Evolutionary conservation across 2,888 invertebrate genomes (phyloP), one percentile per base, ranked within the genome.

Genomic region (Chymomyza amoena): DNA sequence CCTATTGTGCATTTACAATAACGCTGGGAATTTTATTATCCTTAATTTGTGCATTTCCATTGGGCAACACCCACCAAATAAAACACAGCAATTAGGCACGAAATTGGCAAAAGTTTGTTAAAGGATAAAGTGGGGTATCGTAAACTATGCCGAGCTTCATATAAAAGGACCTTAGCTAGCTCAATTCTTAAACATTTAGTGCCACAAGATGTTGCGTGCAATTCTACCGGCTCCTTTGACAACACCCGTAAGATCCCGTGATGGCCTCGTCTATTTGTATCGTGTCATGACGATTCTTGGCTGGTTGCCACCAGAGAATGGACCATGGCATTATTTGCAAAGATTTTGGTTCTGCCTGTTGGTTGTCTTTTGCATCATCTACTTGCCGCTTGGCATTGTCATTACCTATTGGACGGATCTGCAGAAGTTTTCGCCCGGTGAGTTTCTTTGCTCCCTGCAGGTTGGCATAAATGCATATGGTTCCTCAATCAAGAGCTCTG

Each of bases 391-490:
- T 25, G 70, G 60, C 6, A 71, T 80, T 32, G 67, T 69, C 16
- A 25, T 64, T 0, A 81, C 61, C 16, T 77, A 75, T 9, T n/a
- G 70, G n/a, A 59, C 73, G 6, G 16, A 69, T 2, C 68, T 75
- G 6, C 36, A 61, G 0, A 52, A 36, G 6, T 77, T 75, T 20
- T 77, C 67, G 1, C 63, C 70, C 0, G 70, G 50, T 4, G 69
- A 57, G 10, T 78, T 78, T 36, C 61, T 78, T 0, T 66, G 76
- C 16, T 77, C 77, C 0, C 39, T 75, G 50, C 78, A 79, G 52
- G 69, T 65, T 16, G 61, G 70, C 2, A 66, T 72, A 20, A 77
- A 77, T 54, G 68, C 75, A 10, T 39, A 32, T 0, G 56, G 61
- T 9, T 54, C 60, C 0, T 15, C 52, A 0, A 13, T 68, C 0